phyloP scores from a whole-genome alignment of 2,113 vertebrate genomes.

The Anarhynchus alexandrinus region DNA sequence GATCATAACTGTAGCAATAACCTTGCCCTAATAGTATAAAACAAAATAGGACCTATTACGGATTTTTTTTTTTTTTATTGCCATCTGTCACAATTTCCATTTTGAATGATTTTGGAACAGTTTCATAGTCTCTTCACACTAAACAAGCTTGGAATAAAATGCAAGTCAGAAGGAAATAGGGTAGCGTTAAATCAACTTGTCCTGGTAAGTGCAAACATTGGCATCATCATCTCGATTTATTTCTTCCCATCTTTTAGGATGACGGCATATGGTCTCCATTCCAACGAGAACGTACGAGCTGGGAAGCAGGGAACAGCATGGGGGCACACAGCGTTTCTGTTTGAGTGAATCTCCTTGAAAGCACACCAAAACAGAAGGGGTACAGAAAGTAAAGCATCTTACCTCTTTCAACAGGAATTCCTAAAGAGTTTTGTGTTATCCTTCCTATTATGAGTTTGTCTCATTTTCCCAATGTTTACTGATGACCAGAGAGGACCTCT shows the following conservation, averaged over 20 bases:
- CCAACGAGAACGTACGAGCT: neutral
- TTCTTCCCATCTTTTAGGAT: neutral
- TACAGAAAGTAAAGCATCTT: neutral
- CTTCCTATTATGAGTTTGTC: neutral
- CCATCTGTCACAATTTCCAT: conserved; percentile 63
- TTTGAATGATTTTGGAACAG: conserved; percentile 43
- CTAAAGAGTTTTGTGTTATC: neutral
- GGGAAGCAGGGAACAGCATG: neutral
- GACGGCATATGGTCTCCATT: neutral
- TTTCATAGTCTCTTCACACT: conserved; percentile 37
- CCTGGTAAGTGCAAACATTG: conserved; percentile 43
- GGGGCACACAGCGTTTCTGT: neutral
- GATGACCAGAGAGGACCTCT: neutral
- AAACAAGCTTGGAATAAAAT: conserved; percentile 57
- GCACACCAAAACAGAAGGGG: neutral
- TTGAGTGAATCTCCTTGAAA: neutral
- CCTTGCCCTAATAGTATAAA: conserved; percentile 54
- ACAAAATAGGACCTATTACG: conserved; percentile 47
- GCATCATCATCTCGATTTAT: conserved; percentile 11
- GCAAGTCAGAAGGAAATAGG: conserved; percentile 47
- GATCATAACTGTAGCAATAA: conserved; percentile 61
- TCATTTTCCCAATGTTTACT: neutral
- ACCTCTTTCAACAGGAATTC: neutral
- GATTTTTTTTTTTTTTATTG: conserved; percentile 26
- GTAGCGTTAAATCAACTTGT: conserved; percentile 13